Base-by-base conservation (phyloP, 2,113 vertebrate species). In the Pantherophis guttatus region DNA sequence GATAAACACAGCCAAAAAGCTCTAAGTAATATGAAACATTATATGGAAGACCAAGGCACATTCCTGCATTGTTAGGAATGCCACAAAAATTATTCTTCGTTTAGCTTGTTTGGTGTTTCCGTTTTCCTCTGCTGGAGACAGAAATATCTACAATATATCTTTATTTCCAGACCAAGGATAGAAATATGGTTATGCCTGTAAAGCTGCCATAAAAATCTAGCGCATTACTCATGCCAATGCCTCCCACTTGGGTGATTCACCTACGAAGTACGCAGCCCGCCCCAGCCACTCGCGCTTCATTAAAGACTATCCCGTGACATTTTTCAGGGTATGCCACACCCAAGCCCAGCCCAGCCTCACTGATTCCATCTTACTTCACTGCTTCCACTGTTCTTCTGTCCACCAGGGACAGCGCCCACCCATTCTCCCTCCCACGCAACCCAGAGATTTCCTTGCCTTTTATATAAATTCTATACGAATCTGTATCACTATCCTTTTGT, bases 201-300 rank as follows among this genome's bases (percentile, higher is more conserved):
- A 70, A 92, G 88, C 91, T 58, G 54, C 39, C 50, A 33, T 17
- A 11, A 58, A 86, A 89, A 53, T 75, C 33, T 87, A 85, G 29
- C 87, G 75, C 91, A 23, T 90, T 58, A 92, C 52, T 87, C 58
- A 89, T 87, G 81, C 81, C 75, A 70, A 26, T 50, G 88, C 75
- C 85, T 94, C 93, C 91, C 88, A 94, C 88, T 55, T 89, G 87
- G 93, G 87, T 94, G 93, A 94, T 33, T 94, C 93, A 92, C 75
- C 91, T 53, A 87, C 39, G 58, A 94, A 86, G 65, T 88, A 92
- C 33, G 70, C 91, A 92, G 88, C 88, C 93, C 39, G 88, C 91
- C 91, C 91, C 70, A 91, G 91, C 91, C 91, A 57, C 81, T 92
- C 24, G 39, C 33, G 88, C 93, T 87, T 93, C 90, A 93, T 91